These are phyloP conservation scores for Gulo gulo DNA, from an alignment of 2,113 vertebrate species.

Conservation along the genomic window DNA sequence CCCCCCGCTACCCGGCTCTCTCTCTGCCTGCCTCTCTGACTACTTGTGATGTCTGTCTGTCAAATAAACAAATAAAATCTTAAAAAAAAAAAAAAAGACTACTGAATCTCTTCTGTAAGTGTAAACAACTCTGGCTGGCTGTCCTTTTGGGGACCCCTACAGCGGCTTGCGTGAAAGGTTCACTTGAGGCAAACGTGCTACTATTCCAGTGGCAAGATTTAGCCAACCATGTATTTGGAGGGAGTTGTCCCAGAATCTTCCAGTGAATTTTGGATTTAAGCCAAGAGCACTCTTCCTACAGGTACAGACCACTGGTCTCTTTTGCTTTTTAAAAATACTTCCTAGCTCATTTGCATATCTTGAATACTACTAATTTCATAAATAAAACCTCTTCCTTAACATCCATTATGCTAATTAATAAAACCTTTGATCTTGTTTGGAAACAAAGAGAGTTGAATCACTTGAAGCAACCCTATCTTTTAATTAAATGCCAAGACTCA, in stretches of 20 bases:
- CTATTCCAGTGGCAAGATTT: not conserved
- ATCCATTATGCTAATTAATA: not conserved
- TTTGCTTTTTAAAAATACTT: not conserved
- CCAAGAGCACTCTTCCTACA: not conserved
- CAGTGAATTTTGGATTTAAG: not conserved
- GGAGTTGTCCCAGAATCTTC: not conserved
- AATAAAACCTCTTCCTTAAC: not conserved
- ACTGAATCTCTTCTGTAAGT: not conserved
- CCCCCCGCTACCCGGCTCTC: fast-evolving
- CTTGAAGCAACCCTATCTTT: slow-evolving; percentile 26
- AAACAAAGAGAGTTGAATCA: not conserved
- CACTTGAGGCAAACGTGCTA: not conserved
- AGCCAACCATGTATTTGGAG: not conserved
- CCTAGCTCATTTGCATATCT: not conserved
- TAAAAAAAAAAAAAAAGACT: not conserved
- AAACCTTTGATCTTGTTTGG: not conserved
- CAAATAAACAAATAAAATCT: too few species aligned
- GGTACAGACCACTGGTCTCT: not conserved
- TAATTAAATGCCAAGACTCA: slow-evolving; percentile 23
- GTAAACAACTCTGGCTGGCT: not conserved
- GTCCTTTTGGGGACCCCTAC: not conserved
- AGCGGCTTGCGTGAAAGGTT: not conserved
- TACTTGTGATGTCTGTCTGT: too few species aligned
- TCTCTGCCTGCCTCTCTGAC: too few species aligned
- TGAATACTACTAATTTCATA: not conserved